These are phyloP conservation scores for Pseudonaja textilis DNA, from an alignment of 2,113 vertebrate genomes.

Conservation along the genomic window DNA sequence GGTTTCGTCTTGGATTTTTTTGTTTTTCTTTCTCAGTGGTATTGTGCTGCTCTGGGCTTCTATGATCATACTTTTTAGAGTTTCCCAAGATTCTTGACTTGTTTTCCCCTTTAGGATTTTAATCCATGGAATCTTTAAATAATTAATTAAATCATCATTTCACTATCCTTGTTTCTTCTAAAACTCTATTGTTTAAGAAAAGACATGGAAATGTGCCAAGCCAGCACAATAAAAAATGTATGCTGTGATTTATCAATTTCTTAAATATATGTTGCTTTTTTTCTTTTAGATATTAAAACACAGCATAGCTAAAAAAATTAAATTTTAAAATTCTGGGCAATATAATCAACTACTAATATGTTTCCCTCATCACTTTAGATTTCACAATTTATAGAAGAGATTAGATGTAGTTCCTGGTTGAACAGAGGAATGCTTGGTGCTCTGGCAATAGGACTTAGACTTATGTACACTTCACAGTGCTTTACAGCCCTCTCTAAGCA, in stretches of 20 bases:
- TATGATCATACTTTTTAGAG: too few species aligned
- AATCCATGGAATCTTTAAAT: too few species aligned
- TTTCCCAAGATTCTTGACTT: too few species aligned
- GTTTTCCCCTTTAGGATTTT: too few species aligned
- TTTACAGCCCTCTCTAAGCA: not conserved
- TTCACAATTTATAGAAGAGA: not conserved
- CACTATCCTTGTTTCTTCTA: not conserved
- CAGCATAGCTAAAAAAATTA: not conserved
- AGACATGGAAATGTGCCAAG: not conserved
- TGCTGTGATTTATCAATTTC: not conserved
- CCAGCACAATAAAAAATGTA: not conserved
- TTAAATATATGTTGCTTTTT: not conserved
- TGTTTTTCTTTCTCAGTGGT: too few species aligned
- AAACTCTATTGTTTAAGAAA: not conserved
- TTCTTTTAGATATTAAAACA: not conserved
- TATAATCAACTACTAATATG: not conserved
- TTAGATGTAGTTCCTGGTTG: not conserved
- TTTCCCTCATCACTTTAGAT: not conserved
- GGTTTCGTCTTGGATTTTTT: too few species aligned
- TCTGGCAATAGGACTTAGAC: not conserved
- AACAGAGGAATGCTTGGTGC: not conserved
- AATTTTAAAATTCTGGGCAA: not conserved
- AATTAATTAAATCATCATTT: not conserved
- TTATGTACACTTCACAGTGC: not conserved
- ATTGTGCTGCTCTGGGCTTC: too few species aligned